Evolutionary conservation across 2,888 invertebrate genomes (phyloP).

Genomic region (Morpho helenor): DNA sequence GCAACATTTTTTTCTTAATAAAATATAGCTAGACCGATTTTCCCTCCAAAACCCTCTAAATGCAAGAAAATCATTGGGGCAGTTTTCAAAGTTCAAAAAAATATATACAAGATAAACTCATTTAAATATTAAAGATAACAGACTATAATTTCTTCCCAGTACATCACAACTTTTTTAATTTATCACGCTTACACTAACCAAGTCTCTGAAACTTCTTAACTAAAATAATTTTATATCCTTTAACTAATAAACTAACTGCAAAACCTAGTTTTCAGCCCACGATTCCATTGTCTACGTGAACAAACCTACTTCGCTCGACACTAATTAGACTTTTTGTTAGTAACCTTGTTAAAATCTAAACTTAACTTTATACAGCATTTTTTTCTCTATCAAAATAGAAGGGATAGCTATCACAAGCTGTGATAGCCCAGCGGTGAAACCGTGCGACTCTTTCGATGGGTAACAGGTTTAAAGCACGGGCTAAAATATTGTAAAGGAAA

Average conservation of each 20-base stretch:
- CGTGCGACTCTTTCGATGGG: too few relatives aligned
- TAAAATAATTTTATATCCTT: too few relatives aligned
- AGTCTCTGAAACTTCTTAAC: constrained; percentile 22
- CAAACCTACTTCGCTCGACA: constrained; percentile 22
- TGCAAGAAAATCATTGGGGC: too few relatives aligned
- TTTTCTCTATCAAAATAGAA: constrained; percentile 7
- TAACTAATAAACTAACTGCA: constrained; percentile 6
- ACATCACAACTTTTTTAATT: constrained; percentile 14
- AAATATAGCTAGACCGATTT: too few relatives aligned
- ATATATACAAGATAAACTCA: too few relatives aligned
- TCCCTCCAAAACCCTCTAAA: too few relatives aligned
- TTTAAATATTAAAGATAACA: background rate
- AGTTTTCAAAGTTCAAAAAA: too few relatives aligned
- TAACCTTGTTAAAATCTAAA: constrained; percentile 30
- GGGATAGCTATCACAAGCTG: background rate
- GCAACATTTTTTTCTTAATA: too few relatives aligned
- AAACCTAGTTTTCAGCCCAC: constrained; percentile 25
- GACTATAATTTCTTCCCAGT: constrained; percentile 17
- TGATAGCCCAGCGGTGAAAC: too few relatives aligned
- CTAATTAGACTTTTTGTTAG: constrained; percentile 31
- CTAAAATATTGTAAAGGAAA: too few relatives aligned
- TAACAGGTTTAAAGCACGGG: too few relatives aligned
- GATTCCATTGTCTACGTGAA: constrained; percentile 24
- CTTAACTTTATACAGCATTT: constrained; percentile 14
- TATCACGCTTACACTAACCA: constrained; percentile 18